Evolutionary conservation across 2,888 invertebrate genomes (phyloP).

Genomic region (Tortrix viridana): DNA sequence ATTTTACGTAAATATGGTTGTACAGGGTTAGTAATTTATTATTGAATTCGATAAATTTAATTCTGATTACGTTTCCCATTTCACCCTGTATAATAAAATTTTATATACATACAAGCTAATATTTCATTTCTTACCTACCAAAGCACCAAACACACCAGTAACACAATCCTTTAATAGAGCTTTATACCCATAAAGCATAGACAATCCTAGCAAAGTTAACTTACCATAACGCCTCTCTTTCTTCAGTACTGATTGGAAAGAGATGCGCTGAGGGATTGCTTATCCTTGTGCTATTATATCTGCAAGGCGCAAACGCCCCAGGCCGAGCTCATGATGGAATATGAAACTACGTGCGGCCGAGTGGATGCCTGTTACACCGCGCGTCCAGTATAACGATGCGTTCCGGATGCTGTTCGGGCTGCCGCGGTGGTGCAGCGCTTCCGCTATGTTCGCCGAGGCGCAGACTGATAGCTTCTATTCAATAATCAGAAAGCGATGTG

Average conservation of each 20-base stretch:
- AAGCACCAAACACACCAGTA: not conserved
- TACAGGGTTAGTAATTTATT: too few relatives aligned
- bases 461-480: too few relatives aligned
- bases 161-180: not conserved
- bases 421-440: too few relatives aligned
- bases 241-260: too few relatives aligned
- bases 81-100: too few relatives aligned
- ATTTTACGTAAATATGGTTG: too few relatives aligned
- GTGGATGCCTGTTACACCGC: constrained; percentile 18
- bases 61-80: too few relatives aligned
- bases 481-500: too few relatives aligned
- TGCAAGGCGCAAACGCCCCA: constrained; percentile 30
- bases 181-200: not conserved
- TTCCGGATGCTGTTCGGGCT: too few relatives aligned
- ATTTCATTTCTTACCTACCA: not conserved
- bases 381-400: not conserved
- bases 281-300: not conserved
- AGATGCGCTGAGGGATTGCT: not conserved
- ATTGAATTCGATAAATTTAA: too few relatives aligned
- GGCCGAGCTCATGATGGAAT: constrained; percentile 37
- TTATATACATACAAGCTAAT: too few relatives aligned
- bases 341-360: constrained; percentile 36
- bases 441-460: too few relatives aligned
- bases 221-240: not conserved
- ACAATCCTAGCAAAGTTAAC: not conserved